Base-by-base conservation (phyloP, 2,797 vertebrate species). In the Cygnus olor region DNA sequence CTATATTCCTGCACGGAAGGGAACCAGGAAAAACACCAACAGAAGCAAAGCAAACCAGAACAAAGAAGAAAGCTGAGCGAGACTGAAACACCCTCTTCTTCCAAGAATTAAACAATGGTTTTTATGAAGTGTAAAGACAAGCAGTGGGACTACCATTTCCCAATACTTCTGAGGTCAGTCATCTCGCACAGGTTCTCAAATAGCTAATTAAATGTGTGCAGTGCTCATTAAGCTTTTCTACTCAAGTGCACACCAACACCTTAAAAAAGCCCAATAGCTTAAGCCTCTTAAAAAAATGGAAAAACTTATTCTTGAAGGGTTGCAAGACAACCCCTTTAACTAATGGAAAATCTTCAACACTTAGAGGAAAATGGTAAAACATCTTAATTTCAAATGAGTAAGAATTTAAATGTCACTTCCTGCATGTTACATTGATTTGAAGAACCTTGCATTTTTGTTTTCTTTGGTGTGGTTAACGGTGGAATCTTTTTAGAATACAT, bases 341-440 rank as follows among this genome's bases (percentile, higher is more conserved):
- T 73, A 92, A 94, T 79, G 92, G 93, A 96, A 93, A 91, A 95
- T 93, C 70, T 85, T 83, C 69, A 91, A 84, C 60, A 21, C 18
- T 95, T 94, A 68, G 53, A 95, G 54, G 58, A 94, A 94, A 96
- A 96, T 63, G 72, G 84, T 85, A 96, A 79, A 66, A 71, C 2
- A 2, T 70, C 88, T 96, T 92, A 83, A 95, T 94, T 96, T 96
- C 85, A 96, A 92, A 92, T 83, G 74, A 94, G 81, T 80, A 93
- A 95, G 91, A 95, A 94, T 78, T 93, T 78, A 94, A 95, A 96
- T 96, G 96, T 95, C 96, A 96, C 66, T 96, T 97, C 96, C 95
- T 92, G 95, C 77, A 90, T 13, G 76, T 90, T 87, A 96, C 93
- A 94, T 40, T 5, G 8, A 90, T 93, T 93, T 95, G 79, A 93